Conservation (phyloP, 2,797 vertebrate genomes). For the Macrochelys suwanniensis region DNA sequence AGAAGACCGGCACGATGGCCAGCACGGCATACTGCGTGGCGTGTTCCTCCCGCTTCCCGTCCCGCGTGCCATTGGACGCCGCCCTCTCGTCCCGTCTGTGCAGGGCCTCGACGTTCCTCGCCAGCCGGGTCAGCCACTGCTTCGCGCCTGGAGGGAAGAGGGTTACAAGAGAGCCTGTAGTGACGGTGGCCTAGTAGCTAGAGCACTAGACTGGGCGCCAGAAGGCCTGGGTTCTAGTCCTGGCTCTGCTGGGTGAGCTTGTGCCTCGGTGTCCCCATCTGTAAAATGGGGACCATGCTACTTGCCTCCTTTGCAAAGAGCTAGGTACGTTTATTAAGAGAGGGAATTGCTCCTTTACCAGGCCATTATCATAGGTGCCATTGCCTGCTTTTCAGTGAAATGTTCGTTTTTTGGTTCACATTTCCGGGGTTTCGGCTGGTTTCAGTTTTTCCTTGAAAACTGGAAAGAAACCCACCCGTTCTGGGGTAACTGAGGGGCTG, state of each 20-base stretch:
- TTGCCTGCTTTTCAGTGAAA: background rate
- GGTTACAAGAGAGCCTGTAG: background rate
- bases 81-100: background rate
- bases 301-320: background rate
- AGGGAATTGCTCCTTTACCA: background rate
- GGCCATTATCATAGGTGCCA: background rate
- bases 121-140: slow-evolving; percentile 50
- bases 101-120: slow-evolving; percentile 74
- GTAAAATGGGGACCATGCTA: background rate
- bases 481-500: too few species aligned
- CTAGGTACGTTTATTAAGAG: background rate
- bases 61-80: slow-evolving; percentile 82
- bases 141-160: background rate
- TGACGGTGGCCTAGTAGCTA: background rate
- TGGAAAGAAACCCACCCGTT: too few species aligned
- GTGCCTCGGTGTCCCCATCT: background rate
- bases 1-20: slow-evolving; percentile 94
- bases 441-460: background rate
- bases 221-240: background rate
- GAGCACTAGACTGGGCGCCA: fast-evolving
- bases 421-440: background rate
- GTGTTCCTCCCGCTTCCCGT: slow-evolving; percentile 85
- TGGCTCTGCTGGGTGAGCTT: background rate
- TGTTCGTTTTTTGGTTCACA: background rate
- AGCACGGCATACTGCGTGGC: slow-evolving; percentile 90